Conservation (phyloP, 2,888 invertebrate species). For the Noctua janthe region DNA sequence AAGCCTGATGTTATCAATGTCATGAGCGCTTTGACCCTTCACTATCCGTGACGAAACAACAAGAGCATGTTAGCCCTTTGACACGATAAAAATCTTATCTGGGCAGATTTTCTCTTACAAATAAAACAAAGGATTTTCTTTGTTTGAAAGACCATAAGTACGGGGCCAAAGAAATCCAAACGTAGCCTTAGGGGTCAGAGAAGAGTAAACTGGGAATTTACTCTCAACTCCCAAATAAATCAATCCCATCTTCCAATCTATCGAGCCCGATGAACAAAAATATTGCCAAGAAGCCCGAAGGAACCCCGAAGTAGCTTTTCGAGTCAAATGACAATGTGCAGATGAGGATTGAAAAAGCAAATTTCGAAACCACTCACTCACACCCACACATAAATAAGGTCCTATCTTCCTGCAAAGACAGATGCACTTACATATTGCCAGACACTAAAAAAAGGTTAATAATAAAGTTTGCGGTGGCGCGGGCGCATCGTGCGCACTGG, state of each 20-base stretch:
- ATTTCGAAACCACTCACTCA: too few species aligned
- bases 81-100: conserved; percentile 38
- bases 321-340: background rate
- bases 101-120: conserved; percentile 34
- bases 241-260: background rate
- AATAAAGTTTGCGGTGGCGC: conserved; percentile 58
- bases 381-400: background rate
- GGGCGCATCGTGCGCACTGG: conserved; percentile 42
- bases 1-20: conserved; percentile 56
- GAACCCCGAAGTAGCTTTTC: background rate
- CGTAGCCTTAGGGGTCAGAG: background rate
- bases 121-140: conserved; percentile 27
- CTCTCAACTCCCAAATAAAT: background rate
- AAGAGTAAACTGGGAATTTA: background rate
- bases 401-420: background rate
- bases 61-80: conserved; percentile 39
- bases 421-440: background rate
- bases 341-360: background rate
- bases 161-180: background rate
- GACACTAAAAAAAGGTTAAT: conserved; percentile 33
- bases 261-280: background rate
- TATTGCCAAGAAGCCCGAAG: background rate
- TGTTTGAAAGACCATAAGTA: background rate
- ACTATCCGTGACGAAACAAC: conserved; percentile 25
- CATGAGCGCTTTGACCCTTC: conserved; percentile 51